Conservation (phyloP, 1,140 invertebrate species). For the Drosophila tsacasi region DNA sequence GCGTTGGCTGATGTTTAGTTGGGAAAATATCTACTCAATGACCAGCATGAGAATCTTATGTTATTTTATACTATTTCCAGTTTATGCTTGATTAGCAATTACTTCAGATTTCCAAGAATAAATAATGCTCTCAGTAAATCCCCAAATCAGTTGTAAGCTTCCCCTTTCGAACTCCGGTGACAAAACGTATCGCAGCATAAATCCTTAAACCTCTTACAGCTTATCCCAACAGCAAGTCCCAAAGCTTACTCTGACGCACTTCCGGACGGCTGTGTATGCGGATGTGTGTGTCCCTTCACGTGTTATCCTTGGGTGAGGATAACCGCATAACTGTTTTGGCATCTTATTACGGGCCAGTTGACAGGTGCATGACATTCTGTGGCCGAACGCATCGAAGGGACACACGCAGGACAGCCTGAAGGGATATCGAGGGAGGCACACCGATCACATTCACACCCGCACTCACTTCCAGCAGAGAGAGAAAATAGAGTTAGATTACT, state of each 20-base stretch:
- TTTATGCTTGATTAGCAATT: neutral
- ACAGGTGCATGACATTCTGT: conserved; percentile 81
- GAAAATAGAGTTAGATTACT: neutral
- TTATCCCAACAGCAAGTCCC: conserved; percentile 35
- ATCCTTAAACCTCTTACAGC: conserved; percentile 36
- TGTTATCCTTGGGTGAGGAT: conserved; percentile 65
- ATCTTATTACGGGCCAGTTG: conserved; percentile 79
- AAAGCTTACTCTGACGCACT: conserved; percentile 53
- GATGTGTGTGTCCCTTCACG: conserved; percentile 23
- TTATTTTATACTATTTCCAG: neutral
- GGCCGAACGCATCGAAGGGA: conserved; percentile 64
- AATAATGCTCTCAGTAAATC: neutral
- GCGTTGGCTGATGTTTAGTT: neutral
- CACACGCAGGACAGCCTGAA: conserved; percentile 23
- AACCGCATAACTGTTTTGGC: conserved; percentile 81
- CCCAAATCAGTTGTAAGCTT: conserved; percentile 18
- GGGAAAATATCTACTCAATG: neutral
- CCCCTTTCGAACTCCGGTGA: conserved; percentile 18
- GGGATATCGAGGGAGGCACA: neutral
- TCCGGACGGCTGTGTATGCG: conserved; percentile 26
- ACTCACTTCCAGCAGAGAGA: neutral
- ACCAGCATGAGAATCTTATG: neutral
- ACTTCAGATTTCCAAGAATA: neutral
- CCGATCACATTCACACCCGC: conserved; percentile 2
- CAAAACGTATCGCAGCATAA: conserved; percentile 19